phyloP scores from a whole-genome alignment of 2,888 invertebrate species.

The Cinara cedri region DNA sequence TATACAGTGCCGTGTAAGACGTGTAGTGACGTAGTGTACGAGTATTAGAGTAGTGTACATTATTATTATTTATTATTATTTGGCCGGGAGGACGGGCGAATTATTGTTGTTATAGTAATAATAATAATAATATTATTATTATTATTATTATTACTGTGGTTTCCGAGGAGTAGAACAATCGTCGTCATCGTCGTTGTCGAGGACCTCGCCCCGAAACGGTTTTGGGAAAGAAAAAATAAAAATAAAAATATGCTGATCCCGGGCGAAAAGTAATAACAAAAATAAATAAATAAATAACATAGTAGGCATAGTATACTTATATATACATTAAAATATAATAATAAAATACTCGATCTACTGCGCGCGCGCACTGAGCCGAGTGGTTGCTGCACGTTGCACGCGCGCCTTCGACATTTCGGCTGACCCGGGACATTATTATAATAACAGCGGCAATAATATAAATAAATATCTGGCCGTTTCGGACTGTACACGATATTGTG shows the following conservation, averaged over 20 bases:
- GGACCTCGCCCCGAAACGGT: slow-evolving; percentile 47
- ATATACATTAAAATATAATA: slow-evolving; percentile 5
- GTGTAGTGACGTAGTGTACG: not conserved
- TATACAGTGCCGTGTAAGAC: too few relatives aligned
- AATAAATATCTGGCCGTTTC: not conserved
- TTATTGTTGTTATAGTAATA: not conserved
- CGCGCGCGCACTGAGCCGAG: not conserved
- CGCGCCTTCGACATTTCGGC: slow-evolving; percentile 8
- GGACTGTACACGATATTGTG: not conserved
- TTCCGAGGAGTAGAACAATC: slow-evolving; percentile 55
- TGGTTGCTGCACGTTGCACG: too few relatives aligned
- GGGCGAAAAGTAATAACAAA: slow-evolving; percentile 45
- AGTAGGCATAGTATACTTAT: not conserved
- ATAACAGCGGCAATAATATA: too few relatives aligned
- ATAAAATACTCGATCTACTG: not conserved
- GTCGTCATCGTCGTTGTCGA: not conserved
- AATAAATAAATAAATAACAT: slow-evolving; percentile 13
- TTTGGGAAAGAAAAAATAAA: not conserved
- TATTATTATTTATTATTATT: not conserved
- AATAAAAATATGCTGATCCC: slow-evolving; percentile 50
- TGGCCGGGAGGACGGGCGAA: not conserved
- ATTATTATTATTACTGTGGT: not conserved
- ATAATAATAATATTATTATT: not conserved
- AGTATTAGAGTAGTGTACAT: not conserved
- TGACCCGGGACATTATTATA: slow-evolving; percentile 16